These are phyloP conservation scores for Hyperoplus lanceolatus DNA, from an alignment of 2,797 vertebrate species.

Conservation along the genomic window DNA sequence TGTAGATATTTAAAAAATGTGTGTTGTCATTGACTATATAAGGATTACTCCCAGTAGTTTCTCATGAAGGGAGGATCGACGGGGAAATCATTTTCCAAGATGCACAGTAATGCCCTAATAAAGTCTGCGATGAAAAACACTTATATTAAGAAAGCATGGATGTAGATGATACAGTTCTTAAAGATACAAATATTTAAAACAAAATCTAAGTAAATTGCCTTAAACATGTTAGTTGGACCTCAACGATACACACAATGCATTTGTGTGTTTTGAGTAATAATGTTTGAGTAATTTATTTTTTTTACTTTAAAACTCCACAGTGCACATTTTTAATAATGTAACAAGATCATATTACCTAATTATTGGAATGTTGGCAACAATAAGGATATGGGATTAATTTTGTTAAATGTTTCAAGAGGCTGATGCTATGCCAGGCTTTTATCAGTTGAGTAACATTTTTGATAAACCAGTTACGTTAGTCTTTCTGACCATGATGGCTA, in stretches of 20 bases:
- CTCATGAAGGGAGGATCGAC: background rate
- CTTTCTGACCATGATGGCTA: background rate
- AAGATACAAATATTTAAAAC: background rate
- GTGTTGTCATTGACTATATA: background rate
- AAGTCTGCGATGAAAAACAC: background rate
- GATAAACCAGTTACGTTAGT: background rate
- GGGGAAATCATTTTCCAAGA: background rate
- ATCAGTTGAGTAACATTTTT: background rate
- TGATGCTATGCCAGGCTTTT: background rate
- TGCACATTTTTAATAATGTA: background rate
- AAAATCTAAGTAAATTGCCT: background rate
- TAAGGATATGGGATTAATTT: background rate
- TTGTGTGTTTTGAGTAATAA: background rate
- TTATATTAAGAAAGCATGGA: background rate
- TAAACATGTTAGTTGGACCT: background rate
- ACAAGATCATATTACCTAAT: background rate
- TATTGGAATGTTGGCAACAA: no score
- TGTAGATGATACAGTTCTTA: background rate
- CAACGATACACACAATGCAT: background rate
- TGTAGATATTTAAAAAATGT: background rate
- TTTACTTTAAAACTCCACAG: background rate
- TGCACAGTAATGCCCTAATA: background rate
- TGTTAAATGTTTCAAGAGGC: background rate
- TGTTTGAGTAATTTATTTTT: background rate
- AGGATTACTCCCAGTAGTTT: slow-evolving; percentile 9